Evolutionary conservation across 30 jellyfish, hydroid and myxozoan species (phyloP).

Genomic region (Phacellophora camtschatica): DNA sequence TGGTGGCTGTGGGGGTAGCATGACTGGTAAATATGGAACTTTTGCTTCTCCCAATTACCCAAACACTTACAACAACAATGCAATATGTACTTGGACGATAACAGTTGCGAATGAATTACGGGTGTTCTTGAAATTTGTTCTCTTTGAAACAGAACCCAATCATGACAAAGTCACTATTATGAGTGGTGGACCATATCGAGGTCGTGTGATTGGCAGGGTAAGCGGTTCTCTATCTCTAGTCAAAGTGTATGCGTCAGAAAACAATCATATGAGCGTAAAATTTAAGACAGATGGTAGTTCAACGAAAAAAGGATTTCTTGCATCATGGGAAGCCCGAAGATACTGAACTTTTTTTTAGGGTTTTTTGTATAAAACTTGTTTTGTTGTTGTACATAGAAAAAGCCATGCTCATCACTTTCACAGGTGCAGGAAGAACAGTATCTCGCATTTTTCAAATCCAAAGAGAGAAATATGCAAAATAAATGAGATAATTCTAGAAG

Average conservation of each 20-base stretch:
- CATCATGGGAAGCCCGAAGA: background rate
- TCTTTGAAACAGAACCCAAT: background rate
- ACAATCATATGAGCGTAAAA: background rate
- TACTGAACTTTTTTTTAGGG: too few relatives aligned
- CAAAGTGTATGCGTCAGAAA: background rate
- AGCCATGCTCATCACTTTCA: too few relatives aligned
- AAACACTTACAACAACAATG: background rate
- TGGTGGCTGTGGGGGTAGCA: slow-evolving; percentile 21
- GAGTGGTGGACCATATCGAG: background rate
- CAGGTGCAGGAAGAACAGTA: too few relatives aligned
- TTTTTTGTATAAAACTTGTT: too few relatives aligned
- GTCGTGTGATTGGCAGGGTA: background rate
- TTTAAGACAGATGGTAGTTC: background rate
- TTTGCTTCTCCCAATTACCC: slow-evolving; percentile 42
- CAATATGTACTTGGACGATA: slow-evolving; percentile 15
- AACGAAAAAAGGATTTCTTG: background rate
- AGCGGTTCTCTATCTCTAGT: background rate
- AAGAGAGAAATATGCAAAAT: too few relatives aligned
- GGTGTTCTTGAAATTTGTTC: background rate
- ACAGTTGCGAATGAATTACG: background rate
- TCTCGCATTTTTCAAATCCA: too few relatives aligned
- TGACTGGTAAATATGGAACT: slow-evolving; percentile 3
- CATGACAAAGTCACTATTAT: background rate
- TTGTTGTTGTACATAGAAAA: too few relatives aligned
- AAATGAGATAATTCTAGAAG: too few relatives aligned